Evolutionary conservation across 2,888 invertebrate genomes (phyloP).

Genomic region (Portevinia maculata): DNA sequence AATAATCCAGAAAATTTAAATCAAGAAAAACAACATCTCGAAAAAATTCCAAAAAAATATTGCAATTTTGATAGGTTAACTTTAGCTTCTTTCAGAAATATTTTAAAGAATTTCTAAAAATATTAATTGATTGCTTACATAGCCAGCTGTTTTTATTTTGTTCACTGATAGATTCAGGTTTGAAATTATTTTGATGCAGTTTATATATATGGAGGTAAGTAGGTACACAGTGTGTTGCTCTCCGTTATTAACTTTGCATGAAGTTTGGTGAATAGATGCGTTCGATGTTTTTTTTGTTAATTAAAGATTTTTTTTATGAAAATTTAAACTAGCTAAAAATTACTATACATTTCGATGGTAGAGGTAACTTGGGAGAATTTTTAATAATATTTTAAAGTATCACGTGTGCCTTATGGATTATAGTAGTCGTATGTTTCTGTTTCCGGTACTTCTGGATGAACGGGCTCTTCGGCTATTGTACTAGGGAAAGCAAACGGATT

Average conservation of each 20-base stretch:
- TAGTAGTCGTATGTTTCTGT: constrained; percentile 62
- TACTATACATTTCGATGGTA: constrained; percentile 59
- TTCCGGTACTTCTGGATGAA: constrained; percentile 84
- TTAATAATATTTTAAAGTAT: constrained; percentile 44
- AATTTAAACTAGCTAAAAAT: constrained; percentile 67
- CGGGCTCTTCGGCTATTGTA: constrained; percentile 85
- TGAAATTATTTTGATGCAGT: not conserved
- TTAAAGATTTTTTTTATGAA: constrained; percentile 41
- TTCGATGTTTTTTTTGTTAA: constrained; percentile 38
- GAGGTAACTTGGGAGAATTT: constrained; percentile 59
- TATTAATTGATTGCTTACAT: too few relatives aligned
- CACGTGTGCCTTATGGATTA: constrained; percentile 68
- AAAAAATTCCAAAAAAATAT: too few relatives aligned
- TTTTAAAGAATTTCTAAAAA: too few relatives aligned
- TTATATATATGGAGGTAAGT: constrained; percentile 1
- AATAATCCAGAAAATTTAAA: too few relatives aligned
- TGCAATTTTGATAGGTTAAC: too few relatives aligned
- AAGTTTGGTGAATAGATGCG: not conserved
- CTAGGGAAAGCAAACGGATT: constrained; percentile 84
- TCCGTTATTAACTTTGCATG: not conserved
- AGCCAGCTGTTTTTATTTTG: too few relatives aligned
- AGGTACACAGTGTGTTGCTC: not conserved
- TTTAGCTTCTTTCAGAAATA: too few relatives aligned
- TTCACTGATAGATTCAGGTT: not conserved
- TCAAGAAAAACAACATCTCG: too few relatives aligned